These are phyloP conservation scores for Platycheirus albimanus DNA, from an alignment of 2,888 invertebrate genomes.

Conservation along the genomic window DNA sequence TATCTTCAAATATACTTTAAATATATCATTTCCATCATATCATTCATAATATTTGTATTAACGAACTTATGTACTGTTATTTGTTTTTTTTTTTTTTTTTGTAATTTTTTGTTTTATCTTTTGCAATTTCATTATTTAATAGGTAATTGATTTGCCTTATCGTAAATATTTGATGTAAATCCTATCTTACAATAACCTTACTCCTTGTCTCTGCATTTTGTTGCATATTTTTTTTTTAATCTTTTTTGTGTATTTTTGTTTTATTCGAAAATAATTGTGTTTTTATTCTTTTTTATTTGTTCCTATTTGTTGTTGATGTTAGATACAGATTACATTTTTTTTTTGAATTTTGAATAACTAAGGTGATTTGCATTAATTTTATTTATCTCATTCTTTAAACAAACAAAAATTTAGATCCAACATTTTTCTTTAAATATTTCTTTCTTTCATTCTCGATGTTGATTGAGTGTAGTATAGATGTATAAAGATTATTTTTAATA, in stretches of 20 bases:
- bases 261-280: slow-evolving; percentile 58
- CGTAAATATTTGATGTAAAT: slow-evolving; percentile 72
- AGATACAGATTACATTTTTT: slow-evolving; percentile 17
- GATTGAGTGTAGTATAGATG: slow-evolving; percentile 48
- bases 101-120: slow-evolving; percentile 29
- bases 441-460: slow-evolving; percentile 58
- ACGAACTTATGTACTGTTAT: slow-evolving; percentile 66
- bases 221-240: slow-evolving; percentile 23
- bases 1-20: slow-evolving; percentile 44
- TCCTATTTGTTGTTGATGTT: slow-evolving; percentile 37
- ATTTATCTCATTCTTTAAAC: slow-evolving; percentile 31
- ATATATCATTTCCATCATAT: slow-evolving; percentile 64
- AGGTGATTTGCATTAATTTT: slow-evolving; percentile 24
- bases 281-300: slow-evolving; percentile 35
- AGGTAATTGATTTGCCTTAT: slow-evolving; percentile 74
- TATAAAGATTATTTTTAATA: slow-evolving; percentile 36
- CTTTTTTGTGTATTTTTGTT: slow-evolving; percentile 22
- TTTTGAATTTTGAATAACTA: slow-evolving; percentile 47
- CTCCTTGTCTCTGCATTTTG: slow-evolving; percentile 50
- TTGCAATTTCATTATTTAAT: slow-evolving; percentile 69
- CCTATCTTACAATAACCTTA: slow-evolving; percentile 71
- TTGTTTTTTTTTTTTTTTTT: slow-evolving; percentile 32
- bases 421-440: neutral
- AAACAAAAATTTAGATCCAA: neutral
- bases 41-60: slow-evolving; percentile 60